Evolutionary conservation across 1,140 invertebrate genomes (phyloP).

Genomic region (Sinonovacula constricta): DNA sequence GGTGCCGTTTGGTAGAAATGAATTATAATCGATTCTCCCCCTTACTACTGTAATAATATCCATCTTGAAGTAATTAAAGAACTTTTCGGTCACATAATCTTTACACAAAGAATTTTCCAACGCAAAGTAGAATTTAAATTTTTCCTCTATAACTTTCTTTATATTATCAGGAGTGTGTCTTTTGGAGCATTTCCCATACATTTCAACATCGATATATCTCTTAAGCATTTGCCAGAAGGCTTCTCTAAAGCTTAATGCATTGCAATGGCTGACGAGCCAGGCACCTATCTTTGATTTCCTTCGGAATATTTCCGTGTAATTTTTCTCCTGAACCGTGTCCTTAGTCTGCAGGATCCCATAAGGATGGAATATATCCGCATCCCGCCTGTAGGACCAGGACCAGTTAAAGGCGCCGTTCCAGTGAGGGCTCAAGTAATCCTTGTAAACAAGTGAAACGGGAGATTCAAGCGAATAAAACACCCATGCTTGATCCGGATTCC

Average conservation of each 20-base stretch:
- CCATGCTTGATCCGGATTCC: conserved; percentile 44
- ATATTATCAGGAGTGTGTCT: conserved; percentile 26
- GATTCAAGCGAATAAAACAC: conserved; percentile 39
- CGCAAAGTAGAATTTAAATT: conserved; percentile 77
- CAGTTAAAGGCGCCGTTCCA: conserved; percentile 43
- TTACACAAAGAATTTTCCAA: conserved; percentile 94
- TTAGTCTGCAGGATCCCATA: conserved; percentile 21
- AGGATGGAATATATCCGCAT: conserved; percentile 40
- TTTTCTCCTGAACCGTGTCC: not conserved
- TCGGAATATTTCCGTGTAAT: not conserved
- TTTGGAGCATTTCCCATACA: conserved; percentile 83
- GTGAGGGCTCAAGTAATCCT: not conserved
- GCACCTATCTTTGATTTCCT: not conserved
- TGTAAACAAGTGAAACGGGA: not conserved
- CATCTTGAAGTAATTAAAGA: conserved; percentile 73
- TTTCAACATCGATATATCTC: conserved; percentile 73
- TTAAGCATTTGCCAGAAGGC: not conserved
- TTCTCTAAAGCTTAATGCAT: not conserved
- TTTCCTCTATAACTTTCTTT: conserved; percentile 46
- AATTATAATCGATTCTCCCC: conserved; percentile 82
- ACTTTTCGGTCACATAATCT: conserved; percentile 98
- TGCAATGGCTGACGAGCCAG: conserved; percentile 12
- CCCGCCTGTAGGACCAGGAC: conserved; percentile 29
- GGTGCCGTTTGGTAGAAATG: conserved; percentile 83
- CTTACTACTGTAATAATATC: conserved; percentile 85